phyloP scores from a whole-genome alignment of 2,797 vertebrate species.

The Sitta carolinensis region DNA sequence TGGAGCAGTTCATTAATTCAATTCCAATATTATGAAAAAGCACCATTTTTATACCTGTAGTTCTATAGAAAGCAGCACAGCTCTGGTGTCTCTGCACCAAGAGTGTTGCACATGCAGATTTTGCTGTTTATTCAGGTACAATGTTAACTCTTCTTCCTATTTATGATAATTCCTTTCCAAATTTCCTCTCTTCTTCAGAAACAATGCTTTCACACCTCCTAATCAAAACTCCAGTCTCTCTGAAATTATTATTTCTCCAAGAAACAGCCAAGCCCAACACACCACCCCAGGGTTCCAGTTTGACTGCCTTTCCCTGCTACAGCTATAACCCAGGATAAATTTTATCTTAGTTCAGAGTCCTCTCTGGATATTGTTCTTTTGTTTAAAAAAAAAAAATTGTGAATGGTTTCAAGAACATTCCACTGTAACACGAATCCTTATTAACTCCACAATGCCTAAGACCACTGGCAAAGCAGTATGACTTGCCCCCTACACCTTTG shows the following conservation, averaged over 20 bases:
- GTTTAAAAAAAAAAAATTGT: background rate
- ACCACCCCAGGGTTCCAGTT: background rate
- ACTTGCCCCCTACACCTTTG: background rate
- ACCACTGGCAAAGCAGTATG: background rate
- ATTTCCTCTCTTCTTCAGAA: background rate
- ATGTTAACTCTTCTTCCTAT: background rate
- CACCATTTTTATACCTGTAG: background rate
- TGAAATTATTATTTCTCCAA: background rate
- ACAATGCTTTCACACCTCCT: background rate
- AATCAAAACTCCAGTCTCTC: background rate
- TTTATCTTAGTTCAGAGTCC: background rate
- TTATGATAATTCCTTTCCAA: background rate
- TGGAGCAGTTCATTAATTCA: background rate
- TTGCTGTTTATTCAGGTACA: background rate
- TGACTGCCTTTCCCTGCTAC: background rate
- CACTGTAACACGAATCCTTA: background rate
- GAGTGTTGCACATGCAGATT: background rate
- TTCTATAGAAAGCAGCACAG: background rate
- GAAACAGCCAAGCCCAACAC: background rate
- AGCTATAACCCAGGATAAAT: background rate
- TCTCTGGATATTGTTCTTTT: background rate
- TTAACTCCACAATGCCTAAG: background rate
- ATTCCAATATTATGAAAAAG: background rate
- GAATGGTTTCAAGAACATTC: background rate
- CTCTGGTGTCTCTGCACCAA: background rate